phyloP scores from a whole-genome alignment of 2,888 invertebrate genomes.

The Nomada lathburiana region DNA sequence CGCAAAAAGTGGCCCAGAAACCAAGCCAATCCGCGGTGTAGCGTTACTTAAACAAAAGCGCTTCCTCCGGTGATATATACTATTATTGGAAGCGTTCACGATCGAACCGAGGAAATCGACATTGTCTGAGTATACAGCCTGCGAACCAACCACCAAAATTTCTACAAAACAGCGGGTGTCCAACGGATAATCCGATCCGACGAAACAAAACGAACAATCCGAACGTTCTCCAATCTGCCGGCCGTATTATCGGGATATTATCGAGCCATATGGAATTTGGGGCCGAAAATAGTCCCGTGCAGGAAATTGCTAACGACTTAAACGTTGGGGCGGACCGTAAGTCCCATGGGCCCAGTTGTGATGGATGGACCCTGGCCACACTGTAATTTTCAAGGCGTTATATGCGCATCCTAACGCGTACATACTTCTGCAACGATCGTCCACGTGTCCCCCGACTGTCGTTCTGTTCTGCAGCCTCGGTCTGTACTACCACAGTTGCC shows the following conservation, averaged over 20 bases:
- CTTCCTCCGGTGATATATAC: background rate
- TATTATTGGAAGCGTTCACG: slow-evolving; percentile 13
- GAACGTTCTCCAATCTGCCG: slow-evolving; percentile 33
- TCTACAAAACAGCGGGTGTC: slow-evolving; percentile 1
- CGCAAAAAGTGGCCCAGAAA: background rate
- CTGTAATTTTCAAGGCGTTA: slow-evolving; percentile 84
- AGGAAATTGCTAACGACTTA: slow-evolving; percentile 85
- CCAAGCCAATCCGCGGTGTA: background rate
- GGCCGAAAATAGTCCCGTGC: slow-evolving; percentile 82
- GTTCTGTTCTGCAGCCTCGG: slow-evolving; percentile 21
- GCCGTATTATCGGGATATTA: slow-evolving; percentile 79
- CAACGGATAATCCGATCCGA: no score
- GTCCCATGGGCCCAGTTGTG: slow-evolving; percentile 75
- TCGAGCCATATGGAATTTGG: slow-evolving; percentile 83
- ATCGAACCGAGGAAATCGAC: background rate
- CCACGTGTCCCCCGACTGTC: slow-evolving; percentile 67
- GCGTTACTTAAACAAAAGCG: slow-evolving; percentile 15
- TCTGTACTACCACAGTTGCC: background rate
- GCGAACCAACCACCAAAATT: background rate
- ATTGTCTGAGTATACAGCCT: background rate
- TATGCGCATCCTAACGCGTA: slow-evolving; percentile 80
- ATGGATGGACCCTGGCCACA: slow-evolving; percentile 82
- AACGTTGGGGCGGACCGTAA: slow-evolving; percentile 82
- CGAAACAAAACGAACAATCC: slow-evolving; percentile 8
- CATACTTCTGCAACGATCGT: slow-evolving; percentile 66